A percentile compares a stretch with the other conserved stretches of the same genome.
These are phyloP conservation scores for Stictocephala bisonia DNA, from an alignment of 2,888 invertebrate genomes.

Conservation along the genomic window DNA sequence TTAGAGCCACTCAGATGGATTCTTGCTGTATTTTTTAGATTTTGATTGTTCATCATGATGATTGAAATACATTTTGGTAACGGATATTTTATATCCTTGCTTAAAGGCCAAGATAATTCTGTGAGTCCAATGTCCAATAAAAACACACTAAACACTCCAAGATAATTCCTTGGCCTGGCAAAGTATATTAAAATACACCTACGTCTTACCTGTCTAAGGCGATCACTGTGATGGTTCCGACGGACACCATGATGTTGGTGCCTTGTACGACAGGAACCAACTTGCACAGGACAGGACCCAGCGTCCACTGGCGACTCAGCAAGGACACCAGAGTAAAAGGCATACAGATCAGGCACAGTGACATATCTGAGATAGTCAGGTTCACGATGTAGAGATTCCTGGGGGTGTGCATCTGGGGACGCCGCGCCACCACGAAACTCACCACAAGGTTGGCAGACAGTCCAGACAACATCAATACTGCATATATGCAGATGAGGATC, in stretches of 20 bases:
- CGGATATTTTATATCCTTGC: too few species aligned
- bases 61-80: too few species aligned
- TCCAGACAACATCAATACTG: conserved; percentile 62
- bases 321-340: conserved; percentile 70
- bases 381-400: conserved; percentile 70
- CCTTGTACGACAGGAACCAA: conserved; percentile 69
- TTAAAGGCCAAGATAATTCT: too few species aligned
- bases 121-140: too few species aligned
- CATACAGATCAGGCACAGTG: conserved; percentile 70
- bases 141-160: too few species aligned
- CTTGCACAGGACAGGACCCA: conserved; percentile 70
- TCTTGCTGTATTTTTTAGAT: too few species aligned
- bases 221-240: conserved; percentile 72
- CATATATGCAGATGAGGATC: conserved; percentile 61
- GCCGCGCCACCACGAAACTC: conserved; percentile 62
- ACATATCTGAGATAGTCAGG: conserved; percentile 69
- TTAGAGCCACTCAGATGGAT: too few species aligned
- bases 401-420: conserved; percentile 62
- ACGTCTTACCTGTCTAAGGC: conserved; percentile 62
- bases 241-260: conserved; percentile 71
- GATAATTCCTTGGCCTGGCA: too few species aligned
- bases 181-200: too few species aligned
- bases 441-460: conserved; percentile 63
- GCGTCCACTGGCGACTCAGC: conserved; percentile 66
- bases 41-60: too few species aligned